Percentiles rank a stretch among this genome's conserved stretches.
These are phyloP conservation scores for Macrosteles quadrilineatus DNA, from an alignment of 1,140 invertebrate species.

Conservation along the genomic window DNA sequence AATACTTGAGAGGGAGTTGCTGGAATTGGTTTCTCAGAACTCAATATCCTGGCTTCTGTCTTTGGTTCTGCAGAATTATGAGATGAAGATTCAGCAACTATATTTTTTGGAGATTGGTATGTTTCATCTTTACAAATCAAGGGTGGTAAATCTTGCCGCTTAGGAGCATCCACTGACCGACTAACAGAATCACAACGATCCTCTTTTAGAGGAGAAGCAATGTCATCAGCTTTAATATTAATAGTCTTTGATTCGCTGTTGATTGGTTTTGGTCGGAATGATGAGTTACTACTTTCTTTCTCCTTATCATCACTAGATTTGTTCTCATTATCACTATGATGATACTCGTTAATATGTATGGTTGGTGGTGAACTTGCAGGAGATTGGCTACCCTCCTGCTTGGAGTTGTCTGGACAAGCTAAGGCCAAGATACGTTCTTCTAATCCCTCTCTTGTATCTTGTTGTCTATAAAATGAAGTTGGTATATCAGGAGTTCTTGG, in stretches of 20 bases:
- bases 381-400: background rate
- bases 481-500: slow-evolving; percentile 55
- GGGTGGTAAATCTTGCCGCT: slow-evolving; percentile 18
- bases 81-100: background rate
- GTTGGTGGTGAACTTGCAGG: background rate
- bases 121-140: slow-evolving; percentile 21
- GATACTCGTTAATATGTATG: background rate
- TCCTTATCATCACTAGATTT: background rate
- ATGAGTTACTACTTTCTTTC: background rate
- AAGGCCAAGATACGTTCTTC: slow-evolving; percentile 42
- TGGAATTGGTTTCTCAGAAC: too few relatives aligned
- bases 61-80: too few relatives aligned
- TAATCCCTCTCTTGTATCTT: slow-evolving; percentile 41
- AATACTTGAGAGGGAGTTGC: background rate
- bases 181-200: background rate
- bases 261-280: background rate
- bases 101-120: background rate
- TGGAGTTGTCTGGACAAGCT: slow-evolving; percentile 36
- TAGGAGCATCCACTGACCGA: background rate
- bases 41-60: too few relatives aligned
- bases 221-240: background rate
- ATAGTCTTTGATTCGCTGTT: background rate
- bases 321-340: background rate
- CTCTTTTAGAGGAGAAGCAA: background rate
- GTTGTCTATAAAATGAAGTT: slow-evolving; percentile 37